phyloP scores from a whole-genome alignment of 2,113 vertebrate genomes.

The Platichthys flesus region DNA sequence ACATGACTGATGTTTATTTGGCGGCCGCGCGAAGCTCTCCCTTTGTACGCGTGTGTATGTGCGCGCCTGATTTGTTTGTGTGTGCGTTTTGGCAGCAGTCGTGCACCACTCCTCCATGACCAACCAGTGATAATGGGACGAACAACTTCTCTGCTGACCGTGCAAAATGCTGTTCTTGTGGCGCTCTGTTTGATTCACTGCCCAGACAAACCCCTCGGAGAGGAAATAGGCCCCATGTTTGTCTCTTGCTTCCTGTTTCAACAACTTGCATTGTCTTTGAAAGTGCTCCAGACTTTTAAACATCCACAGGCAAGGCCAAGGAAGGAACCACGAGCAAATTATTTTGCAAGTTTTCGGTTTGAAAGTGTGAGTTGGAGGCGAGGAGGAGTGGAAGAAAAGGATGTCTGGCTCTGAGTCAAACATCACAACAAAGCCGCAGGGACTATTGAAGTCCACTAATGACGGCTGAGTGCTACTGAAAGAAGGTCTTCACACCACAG shows the following conservation, averaged over 20 bases:
- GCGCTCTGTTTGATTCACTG: constrained; percentile 45
- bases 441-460: constrained; percentile 26
- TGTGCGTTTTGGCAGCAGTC: constrained; percentile 5
- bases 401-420: constrained; percentile 31
- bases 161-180: constrained; percentile 45
- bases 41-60: background rate
- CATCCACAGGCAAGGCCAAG: constrained; percentile 13
- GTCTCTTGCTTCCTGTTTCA: constrained; percentile 42
- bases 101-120: constrained; percentile 18
- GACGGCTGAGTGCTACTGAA: constrained; percentile 24
- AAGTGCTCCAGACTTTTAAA: constrained; percentile 41
- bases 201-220: constrained; percentile 44
- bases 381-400: background rate
- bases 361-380: constrained; percentile 7
- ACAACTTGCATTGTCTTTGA: constrained; percentile 50
- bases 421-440: constrained; percentile 20
- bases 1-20: constrained; percentile 17
- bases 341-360: background rate
- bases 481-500: constrained; percentile 4
- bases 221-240: constrained; percentile 17
- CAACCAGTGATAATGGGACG: constrained; percentile 48
- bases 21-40: background rate
- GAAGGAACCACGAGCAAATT: constrained; percentile 19
- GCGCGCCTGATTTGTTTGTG: background rate
- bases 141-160: constrained; percentile 53